phyloP scores from a whole-genome alignment of 1,140 invertebrate genomes.

The Leptinotarsa defecta region DNA sequence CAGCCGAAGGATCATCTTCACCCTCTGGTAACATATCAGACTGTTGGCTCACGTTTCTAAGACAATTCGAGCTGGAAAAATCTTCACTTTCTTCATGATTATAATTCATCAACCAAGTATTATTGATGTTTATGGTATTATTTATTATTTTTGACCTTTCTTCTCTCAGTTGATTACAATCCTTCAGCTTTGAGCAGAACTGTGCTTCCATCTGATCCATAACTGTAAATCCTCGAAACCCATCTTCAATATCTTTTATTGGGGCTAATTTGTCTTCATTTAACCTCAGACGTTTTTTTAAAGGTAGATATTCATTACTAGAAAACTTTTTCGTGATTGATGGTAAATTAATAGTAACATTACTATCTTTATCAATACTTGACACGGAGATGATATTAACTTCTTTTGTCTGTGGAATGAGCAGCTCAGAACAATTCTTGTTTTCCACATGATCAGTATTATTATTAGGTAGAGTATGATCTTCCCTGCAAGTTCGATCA shows the following conservation, averaged over 20 bases:
- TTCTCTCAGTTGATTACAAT: neutral
- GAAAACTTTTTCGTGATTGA: conserved; percentile 15
- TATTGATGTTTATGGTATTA: neutral
- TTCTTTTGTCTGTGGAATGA: no score
- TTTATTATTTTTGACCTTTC: conserved; percentile 8
- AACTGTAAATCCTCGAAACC: conserved; percentile 2
- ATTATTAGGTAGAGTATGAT: no score
- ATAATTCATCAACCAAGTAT: no score
- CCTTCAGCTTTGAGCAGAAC: neutral
- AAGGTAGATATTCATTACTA: conserved; percentile 5
- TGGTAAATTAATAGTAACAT: conserved; percentile 11
- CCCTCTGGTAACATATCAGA: neutral
- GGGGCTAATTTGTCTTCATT: neutral
- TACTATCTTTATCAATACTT: conserved; percentile 11
- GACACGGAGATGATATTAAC: neutral
- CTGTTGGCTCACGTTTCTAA: neutral
- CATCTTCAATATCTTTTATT: conserved; percentile 1
- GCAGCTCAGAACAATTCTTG: no score
- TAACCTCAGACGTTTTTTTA: neutral
- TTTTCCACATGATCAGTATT: no score
- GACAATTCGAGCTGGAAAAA: neutral
- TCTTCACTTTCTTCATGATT: neutral
- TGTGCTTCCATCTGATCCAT: neutral
- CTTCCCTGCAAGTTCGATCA: no score
- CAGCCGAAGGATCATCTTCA: neutral